Evolutionary conservation across 2,888 invertebrate species (phyloP), one percentile per base, ranked within the genome.

Genomic region (Spodoptera picta): DNA sequence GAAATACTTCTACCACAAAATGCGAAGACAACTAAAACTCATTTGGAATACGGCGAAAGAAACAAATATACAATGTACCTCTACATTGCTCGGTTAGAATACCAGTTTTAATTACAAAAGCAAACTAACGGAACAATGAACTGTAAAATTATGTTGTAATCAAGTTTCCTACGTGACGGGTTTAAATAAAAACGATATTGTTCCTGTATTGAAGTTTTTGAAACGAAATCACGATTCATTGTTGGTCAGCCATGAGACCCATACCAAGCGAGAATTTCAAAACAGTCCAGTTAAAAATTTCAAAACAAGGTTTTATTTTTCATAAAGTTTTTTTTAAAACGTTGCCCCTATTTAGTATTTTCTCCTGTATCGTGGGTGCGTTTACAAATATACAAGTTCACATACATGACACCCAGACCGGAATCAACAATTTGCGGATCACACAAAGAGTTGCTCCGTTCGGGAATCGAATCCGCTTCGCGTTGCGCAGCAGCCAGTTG

Each of bases 41-140:
- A 66, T 72, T 72, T 72, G 7, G n/a, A 50, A 67, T 62, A 62
- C 47, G 47, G 47, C 36, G 54, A 54, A 60, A 27, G 27, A 27
- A 27, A 27, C 27, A 27, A 27, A 27, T 27, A 3, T 27, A 27
- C 57, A 51, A 57, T 51, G 47, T 43, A 52, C n/a, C n/a, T n/a
- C n/a, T n/a, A n/a, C 60, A 54, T 52, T 44, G 46, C 19, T 57
- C 45, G 47, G 48, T 47, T 4, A 41, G 63, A 64, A 76, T 69
- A 73, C 70, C 63, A 56, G 64, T 72, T 76, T 68, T 74, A 77
- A 81, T 81, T 79, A 75, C 53, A 56, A 65, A 76, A 73, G 65
- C 66, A 69, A 71, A 72, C 75, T 62, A 80, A 73, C 61, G 51
- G 71, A 75, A 82, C 78, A 80, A 80, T 79, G 76, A 70, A 81